Percentiles rank a stretch among this genome's conserved stretches.
phyloP scores from a whole-genome alignment of 1,140 invertebrate species.

The Caenorhabditis briggsae region DNA sequence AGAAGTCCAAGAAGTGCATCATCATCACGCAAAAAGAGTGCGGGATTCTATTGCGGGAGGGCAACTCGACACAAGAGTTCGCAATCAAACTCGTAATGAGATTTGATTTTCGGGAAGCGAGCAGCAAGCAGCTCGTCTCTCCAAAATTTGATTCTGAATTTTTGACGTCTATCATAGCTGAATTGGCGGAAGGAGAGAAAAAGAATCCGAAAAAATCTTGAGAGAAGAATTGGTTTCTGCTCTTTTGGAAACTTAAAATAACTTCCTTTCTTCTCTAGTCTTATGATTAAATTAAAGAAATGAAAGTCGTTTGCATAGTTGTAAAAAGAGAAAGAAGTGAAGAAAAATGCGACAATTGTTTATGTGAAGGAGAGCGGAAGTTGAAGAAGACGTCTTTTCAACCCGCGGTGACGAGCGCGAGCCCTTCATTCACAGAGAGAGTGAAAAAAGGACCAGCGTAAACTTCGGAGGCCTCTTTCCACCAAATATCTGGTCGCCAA shows the following conservation, averaged over 20 bases:
- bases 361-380: slow-evolving; percentile 45
- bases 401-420: too few relatives aligned
- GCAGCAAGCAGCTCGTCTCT: neutral
- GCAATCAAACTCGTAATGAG: slow-evolving; percentile 36
- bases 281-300: slow-evolving; percentile 14
- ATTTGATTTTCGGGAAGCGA: neutral
- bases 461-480: neutral
- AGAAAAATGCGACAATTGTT: slow-evolving; percentile 24
- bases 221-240: neutral
- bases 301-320: slow-evolving; percentile 33
- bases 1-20: slow-evolving; percentile 25
- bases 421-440: neutral
- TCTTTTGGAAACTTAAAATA: neutral
- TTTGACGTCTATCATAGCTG: neutral
- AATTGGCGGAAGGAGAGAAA: neutral
- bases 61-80: neutral
- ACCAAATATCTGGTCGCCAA: slow-evolving; percentile 50
- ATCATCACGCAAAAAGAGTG: slow-evolving; percentile 15
- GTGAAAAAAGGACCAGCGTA: slow-evolving; percentile 1
- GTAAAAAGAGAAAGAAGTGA: neutral
- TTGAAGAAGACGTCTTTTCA: slow-evolving; percentile 41
- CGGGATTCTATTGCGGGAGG: neutral
- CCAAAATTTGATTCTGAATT: neutral
- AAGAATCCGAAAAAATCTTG: neutral
- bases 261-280: neutral